phyloP scores from a whole-genome alignment of 2,888 invertebrate species.

The Lissocephala sabroskyi region DNA sequence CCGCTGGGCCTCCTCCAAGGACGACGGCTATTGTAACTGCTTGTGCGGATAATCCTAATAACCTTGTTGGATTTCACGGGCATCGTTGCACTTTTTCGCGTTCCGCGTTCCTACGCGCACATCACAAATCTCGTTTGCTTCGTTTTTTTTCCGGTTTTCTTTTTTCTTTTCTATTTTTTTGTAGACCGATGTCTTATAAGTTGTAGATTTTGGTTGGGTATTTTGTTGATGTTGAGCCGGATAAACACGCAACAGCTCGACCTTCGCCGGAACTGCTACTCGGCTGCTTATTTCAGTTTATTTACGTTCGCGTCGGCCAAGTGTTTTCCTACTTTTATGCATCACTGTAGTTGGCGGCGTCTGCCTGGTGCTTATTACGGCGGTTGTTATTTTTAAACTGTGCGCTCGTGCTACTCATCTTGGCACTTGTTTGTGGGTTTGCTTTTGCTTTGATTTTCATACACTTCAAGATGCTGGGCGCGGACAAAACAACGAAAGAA shows the following conservation, averaged over 20 bases:
- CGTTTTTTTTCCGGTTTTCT: conserved; percentile 8
- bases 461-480: conserved; percentile 9
- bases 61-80: conserved; percentile 28
- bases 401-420: conserved; percentile 15
- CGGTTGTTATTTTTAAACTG: conserved; percentile 4
- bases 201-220: conserved; percentile 15
- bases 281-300: not conserved
- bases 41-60: conserved; percentile 15
- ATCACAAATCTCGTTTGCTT: conserved; percentile 17
- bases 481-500: not conserved
- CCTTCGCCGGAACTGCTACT: not conserved
- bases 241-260: not conserved
- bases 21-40: conserved; percentile 1
- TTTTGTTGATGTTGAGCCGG: conserved; percentile 3
- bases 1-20: not conserved
- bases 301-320: not conserved
- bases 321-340: conserved; percentile 12
- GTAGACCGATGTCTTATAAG: not conserved
- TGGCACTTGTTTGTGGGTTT: conserved; percentile 19
- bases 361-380: conserved; percentile 4
- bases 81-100: conserved; percentile 38
- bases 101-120: conserved; percentile 22
- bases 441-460: conserved; percentile 7
- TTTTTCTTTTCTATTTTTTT: conserved; percentile 10
- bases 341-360: conserved; percentile 3